phyloP scores from a whole-genome alignment of 2,888 invertebrate genomes.

The Sphaerophoria taeniata region DNA sequence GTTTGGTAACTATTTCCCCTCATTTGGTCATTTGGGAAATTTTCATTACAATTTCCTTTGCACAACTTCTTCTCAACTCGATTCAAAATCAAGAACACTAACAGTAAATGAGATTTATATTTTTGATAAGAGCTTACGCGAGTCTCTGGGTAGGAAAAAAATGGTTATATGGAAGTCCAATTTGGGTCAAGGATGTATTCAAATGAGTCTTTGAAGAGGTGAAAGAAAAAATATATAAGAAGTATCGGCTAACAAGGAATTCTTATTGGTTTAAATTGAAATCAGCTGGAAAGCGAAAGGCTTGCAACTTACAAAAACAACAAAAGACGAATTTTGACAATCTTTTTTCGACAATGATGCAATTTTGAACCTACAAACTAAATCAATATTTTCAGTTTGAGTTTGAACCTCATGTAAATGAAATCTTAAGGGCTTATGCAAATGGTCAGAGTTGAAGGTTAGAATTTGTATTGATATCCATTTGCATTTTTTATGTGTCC shows the following conservation, averaged over 20 bases:
- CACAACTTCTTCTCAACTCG: constrained; percentile 1
- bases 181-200: constrained; percentile 30
- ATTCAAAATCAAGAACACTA: constrained; percentile 61
- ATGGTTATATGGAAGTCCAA: constrained; percentile 1
- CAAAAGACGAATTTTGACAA: background rate
- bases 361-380: too few relatives aligned
- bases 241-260: background rate
- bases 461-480: too few relatives aligned
- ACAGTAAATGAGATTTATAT: constrained; percentile 60
- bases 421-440: too few relatives aligned
- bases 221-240: background rate
- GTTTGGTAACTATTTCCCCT: constrained; percentile 17
- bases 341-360: too few relatives aligned
- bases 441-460: too few relatives aligned
- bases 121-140: constrained; percentile 45
- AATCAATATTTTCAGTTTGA: too few relatives aligned
- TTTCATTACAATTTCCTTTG: constrained; percentile 31
- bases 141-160: background rate
- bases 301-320: too few relatives aligned
- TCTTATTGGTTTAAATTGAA: background rate
- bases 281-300: too few relatives aligned
- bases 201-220: background rate
- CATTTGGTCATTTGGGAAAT: constrained; percentile 26
- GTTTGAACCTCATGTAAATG: too few relatives aligned
- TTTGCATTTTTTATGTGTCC: too few relatives aligned